phyloP scores from a whole-genome alignment of 2,797 vertebrate genomes.

The Heteromormyrus szaboi region DNA sequence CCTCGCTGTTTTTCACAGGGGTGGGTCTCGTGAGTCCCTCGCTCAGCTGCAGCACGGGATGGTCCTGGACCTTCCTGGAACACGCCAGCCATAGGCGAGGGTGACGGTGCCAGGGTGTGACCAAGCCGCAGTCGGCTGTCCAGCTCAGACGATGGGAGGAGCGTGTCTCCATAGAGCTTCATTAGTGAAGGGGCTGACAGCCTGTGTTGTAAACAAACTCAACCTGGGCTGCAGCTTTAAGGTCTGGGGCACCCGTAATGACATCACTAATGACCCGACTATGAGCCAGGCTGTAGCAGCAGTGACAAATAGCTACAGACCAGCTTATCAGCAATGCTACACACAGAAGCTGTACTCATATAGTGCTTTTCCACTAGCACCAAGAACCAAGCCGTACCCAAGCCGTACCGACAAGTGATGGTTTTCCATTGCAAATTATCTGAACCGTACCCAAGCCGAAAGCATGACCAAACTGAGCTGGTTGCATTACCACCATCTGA shows the following conservation, averaged over 20 bases:
- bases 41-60: not conserved
- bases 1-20: not conserved
- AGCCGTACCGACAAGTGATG: not conserved
- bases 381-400: not conserved
- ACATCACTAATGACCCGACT: not conserved
- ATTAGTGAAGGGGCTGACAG: not conserved
- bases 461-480: not conserved
- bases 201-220: not conserved
- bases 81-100: not conserved
- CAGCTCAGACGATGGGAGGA: not conserved
- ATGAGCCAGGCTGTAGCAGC: not conserved
- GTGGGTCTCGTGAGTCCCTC: not conserved
- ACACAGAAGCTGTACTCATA: not conserved
- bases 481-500: not conserved
- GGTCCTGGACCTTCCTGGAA: not conserved
- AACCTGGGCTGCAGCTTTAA: not conserved
- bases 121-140: not conserved
- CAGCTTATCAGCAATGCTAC: not conserved
- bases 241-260: not conserved
- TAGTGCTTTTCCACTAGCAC: not conserved
- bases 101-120: not conserved
- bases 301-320: not conserved
- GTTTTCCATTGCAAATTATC: not conserved
- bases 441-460: not conserved
- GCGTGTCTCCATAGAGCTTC: not conserved